Evolutionary conservation across 1,140 invertebrate genomes (phyloP), one percentile per base, ranked within the genome.

Genomic region (Drosophila sulfurigaster): DNA sequence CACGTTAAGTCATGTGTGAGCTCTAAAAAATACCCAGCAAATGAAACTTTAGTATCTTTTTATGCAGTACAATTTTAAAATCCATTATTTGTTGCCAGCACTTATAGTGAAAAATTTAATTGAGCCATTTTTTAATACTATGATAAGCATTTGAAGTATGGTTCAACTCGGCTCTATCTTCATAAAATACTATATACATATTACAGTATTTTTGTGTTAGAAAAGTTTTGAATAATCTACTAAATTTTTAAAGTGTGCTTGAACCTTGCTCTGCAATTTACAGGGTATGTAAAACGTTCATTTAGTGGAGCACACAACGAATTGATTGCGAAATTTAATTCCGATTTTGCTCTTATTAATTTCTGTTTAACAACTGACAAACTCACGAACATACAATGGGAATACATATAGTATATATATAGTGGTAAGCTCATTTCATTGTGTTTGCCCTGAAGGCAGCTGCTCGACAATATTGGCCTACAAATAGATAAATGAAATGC

Each of bases 311-410:
- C 25, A 15, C 16, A 13, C 49, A 46, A 28, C 15, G 45, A 75
- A 80, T 60, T 71, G 46, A 75, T 75, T 58, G 11, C 25, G 5
- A 48, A 57, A 25, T 32, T 13, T 6, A 48, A 38, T 41, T 35
- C 28, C 16, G 7, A 46, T 75, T 64, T 75, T 59, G 71, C 57
- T 56, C 45, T 64, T 82, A 82, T 82, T 83, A 79, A 82, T 56
- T 82, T 83, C 48, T 67, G 54, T 32, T 49, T 43, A 58, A 79
- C 70, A 79, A 82, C 25, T 59, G 3, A 51, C 25, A 49, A 49
- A 49, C 7, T 16, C 13, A 7, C 28, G 11, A 1, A n/a, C 38
- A 7, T 35, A 57, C 28, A 54, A 48, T 71, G 43, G 41, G 32
- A 25, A 51, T 41, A 11, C 11, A 10, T 52, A 11, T n/a, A 25